Evolutionary conservation across 2,888 invertebrate genomes (phyloP).

Genomic region (Machimus atricapillus): DNA sequence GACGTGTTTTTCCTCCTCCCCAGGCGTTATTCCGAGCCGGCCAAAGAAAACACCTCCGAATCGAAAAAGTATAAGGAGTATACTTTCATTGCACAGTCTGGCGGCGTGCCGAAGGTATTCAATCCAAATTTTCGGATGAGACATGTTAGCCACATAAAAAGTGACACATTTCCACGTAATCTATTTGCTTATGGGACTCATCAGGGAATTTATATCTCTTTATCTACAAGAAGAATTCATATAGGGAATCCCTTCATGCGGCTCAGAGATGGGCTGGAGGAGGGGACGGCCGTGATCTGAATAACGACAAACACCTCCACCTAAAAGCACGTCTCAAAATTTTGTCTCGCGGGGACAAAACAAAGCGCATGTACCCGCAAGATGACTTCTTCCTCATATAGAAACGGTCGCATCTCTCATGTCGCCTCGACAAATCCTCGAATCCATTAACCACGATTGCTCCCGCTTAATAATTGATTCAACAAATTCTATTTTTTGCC

Average conservation of each 20-base stretch:
- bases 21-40: neutral
- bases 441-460: conserved; percentile 49
- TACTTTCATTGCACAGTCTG: neutral
- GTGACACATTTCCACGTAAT: conserved; percentile 52
- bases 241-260: conserved; percentile 47
- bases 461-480: conserved; percentile 48
- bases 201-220: conserved; percentile 50
- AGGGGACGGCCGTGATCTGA: conserved; percentile 5
- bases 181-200: conserved; percentile 50
- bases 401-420: neutral
- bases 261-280: neutral
- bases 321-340: neutral
- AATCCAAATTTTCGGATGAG: conserved; percentile 24
- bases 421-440: conserved; percentile 48
- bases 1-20: neutral
- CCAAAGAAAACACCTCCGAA: neutral
- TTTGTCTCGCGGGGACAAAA: neutral
- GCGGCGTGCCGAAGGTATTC: neutral
- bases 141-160: conserved; percentile 42
- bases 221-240: conserved; percentile 50
- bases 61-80: neutral
- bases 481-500: conserved; percentile 45
- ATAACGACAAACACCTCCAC: conserved; percentile 9
- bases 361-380: neutral
- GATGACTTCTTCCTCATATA: neutral